A percentile compares a stretch with the other conserved stretches of the same genome.
phyloP scores from a whole-genome alignment of 2,888 invertebrate species.

The Oligia strigilis region DNA sequence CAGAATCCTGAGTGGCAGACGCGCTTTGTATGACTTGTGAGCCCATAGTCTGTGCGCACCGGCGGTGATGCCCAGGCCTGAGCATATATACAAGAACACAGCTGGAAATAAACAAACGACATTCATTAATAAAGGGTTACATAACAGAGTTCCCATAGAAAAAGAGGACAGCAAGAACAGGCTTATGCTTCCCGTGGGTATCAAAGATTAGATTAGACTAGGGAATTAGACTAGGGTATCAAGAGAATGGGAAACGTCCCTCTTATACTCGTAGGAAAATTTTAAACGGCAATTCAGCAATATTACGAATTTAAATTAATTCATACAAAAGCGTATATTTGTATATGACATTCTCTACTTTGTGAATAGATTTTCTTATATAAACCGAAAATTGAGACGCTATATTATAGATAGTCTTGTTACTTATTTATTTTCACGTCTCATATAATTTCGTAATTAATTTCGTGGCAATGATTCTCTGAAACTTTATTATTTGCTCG shows the following conservation, averaged over 20 bases:
- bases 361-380: not conserved
- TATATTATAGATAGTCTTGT: not conserved
- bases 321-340: not conserved
- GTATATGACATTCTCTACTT: not conserved
- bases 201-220: too few relatives aligned
- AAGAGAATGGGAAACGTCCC: not conserved
- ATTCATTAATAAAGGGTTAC: not conserved
- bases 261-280: not conserved
- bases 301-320: not conserved
- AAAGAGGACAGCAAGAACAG: not conserved
- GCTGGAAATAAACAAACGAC: constrained; percentile 88
- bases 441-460: not conserved
- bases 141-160: not conserved
- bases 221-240: not conserved
- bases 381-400: not conserved
- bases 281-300: not conserved
- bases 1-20: constrained; percentile 94
- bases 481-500: constrained; percentile 22
- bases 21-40: constrained; percentile 98
- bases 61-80: constrained; percentile 98
- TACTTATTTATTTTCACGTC: too few relatives aligned
- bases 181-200: not conserved
- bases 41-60: constrained; percentile 99
- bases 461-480: not conserved
- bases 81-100: constrained; percentile 92